These are phyloP conservation scores for Lycaena phlaeas DNA, from an alignment of 2,888 invertebrate species.

Conservation along the genomic window DNA sequence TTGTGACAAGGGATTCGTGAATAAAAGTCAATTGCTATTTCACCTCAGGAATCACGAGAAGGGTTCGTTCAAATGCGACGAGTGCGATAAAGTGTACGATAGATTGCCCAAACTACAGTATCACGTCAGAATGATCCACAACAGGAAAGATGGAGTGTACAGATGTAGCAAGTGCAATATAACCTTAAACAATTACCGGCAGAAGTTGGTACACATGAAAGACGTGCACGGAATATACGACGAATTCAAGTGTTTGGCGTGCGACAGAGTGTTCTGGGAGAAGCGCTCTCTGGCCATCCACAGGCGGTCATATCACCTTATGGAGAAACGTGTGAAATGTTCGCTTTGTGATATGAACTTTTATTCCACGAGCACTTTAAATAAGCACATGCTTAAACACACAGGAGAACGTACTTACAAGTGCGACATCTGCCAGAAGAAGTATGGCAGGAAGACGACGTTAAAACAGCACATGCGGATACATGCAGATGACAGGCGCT, in stretches of 20 bases:
- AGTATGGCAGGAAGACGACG: background rate
- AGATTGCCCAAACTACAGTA: slow-evolving; percentile 19
- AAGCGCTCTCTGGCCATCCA: slow-evolving; percentile 26
- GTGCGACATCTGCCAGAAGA: slow-evolving; percentile 3
- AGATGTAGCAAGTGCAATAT: slow-evolving; percentile 23
- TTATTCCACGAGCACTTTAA: slow-evolving; percentile 34
- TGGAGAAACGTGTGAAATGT: slow-evolving; percentile 29
- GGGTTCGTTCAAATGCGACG: slow-evolving; percentile 22
- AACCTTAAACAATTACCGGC: slow-evolving; percentile 18
- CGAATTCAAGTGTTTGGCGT: slow-evolving; percentile 22
- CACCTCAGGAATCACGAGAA: slow-evolving; percentile 15
- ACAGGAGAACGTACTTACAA: slow-evolving; percentile 36
- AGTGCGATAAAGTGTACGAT: slow-evolving; percentile 22
- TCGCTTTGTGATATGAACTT: slow-evolving; percentile 32
- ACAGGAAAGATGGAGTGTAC: slow-evolving; percentile 15
- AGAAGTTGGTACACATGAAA: slow-evolving; percentile 22
- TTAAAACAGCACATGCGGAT: slow-evolving; percentile 16
- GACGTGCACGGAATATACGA: slow-evolving; percentile 21
- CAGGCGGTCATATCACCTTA: slow-evolving; percentile 35
- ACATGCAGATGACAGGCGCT: slow-evolving; percentile 29
- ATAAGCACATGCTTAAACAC: slow-evolving; percentile 45
- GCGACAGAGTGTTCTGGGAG: slow-evolving; percentile 26
- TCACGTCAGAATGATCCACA: slow-evolving; percentile 20
- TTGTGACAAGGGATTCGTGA: slow-evolving; percentile 15
- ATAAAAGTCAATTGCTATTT: no score